Evolutionary conservation across 2,113 vertebrate species (phyloP), one percentile per base, ranked within the genome.

Genomic region (Eulemur macaco): DNA sequence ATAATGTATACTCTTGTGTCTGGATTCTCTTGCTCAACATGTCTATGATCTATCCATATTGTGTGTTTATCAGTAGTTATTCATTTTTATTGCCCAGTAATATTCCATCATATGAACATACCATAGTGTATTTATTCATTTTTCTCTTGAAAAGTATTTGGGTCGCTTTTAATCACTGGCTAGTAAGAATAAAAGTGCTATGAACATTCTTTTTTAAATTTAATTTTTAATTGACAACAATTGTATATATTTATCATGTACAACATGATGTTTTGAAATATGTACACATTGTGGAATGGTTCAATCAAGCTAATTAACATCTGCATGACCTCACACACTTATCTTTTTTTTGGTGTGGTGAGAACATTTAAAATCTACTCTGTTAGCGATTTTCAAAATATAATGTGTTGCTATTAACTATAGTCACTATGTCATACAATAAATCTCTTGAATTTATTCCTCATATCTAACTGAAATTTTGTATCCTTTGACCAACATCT

Each of bases 11-110:
- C 3, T 92, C 18, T 86, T 8, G 11, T 85, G 4, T 58, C 52
- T 89, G 8, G 17, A 66, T 45, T 92, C 13, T 71, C 88, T 94
- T 81, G 42, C 34, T 85, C 37, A 56, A 54, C 27, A 50, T 76
- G 23, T 39, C 60, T 73, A 3, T 71, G 39, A 63, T 86, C 14
- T 23, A 76, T 21, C 21, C 9, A 39, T 50, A 29, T 23, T 86
- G 4, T 94, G 11, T 63, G 13, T 77, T 89, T 92, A 82, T 94
- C 27, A 91, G 37, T 84, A 50, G 21, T 84, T 39, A 93, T 84
- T 96, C 39, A 68, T 29, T 77, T 94, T 87, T 90, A 80, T 63
- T 93, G 31, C 0, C 91, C 86, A 63, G 47, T 71, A 86, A 71
- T 86, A 87, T 58, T 83, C 29, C 56, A 68, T 82, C 27, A 66